These are phyloP conservation scores for Piscicola geometra DNA, from an alignment of 2,888 invertebrate genomes.

Conservation along the genomic window DNA sequence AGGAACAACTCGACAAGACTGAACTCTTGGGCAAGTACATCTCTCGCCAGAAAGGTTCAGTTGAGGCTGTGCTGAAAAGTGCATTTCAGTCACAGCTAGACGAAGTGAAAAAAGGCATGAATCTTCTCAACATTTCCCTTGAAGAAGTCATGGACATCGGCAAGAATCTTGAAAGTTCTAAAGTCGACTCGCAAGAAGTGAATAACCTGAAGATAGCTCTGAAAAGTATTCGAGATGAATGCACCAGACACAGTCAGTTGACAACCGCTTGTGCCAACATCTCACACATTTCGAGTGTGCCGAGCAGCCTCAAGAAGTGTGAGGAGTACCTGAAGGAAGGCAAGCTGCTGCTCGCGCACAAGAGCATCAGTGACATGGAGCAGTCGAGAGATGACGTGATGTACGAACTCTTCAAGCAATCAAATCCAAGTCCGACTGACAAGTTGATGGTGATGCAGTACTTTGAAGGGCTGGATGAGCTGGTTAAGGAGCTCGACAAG, in stretches of 20 bases:
- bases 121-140: constrained; percentile 78
- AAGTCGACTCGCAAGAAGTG: constrained; percentile 69
- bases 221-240: constrained; percentile 82
- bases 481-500: constrained; percentile 81
- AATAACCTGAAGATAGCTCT: constrained; percentile 75
- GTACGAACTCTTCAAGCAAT: constrained; percentile 85
- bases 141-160: constrained; percentile 71
- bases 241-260: constrained; percentile 86
- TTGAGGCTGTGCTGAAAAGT: constrained; percentile 91
- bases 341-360: constrained; percentile 88
- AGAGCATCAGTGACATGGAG: constrained; percentile 88
- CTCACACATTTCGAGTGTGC: constrained; percentile 94
- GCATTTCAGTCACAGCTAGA: constrained; percentile 96
- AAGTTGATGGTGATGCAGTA: constrained; percentile 81
- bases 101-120: constrained; percentile 86
- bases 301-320: constrained; percentile 89
- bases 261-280: constrained; percentile 95
- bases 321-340: constrained; percentile 89
- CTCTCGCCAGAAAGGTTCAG: constrained; percentile 68
- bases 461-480: constrained; percentile 86
- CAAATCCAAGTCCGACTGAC: constrained; percentile 75
- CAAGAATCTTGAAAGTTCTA: constrained; percentile 69
- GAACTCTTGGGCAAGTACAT: constrained; percentile 58
- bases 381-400: constrained; percentile 91
- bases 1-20: constrained; percentile 86